phyloP scores from a whole-genome alignment of 2,797 vertebrate genomes.

The Prionace glauca region DNA sequence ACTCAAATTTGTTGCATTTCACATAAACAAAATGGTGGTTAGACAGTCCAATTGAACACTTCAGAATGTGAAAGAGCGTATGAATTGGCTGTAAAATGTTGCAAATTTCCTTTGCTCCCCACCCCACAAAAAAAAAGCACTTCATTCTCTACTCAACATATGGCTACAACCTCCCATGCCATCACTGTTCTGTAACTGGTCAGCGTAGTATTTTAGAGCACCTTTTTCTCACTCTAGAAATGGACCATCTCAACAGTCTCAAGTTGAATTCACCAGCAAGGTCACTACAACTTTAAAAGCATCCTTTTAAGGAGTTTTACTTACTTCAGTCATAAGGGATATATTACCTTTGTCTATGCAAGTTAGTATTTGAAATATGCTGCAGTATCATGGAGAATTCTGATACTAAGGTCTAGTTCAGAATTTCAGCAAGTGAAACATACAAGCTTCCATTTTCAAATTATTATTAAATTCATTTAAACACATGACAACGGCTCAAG shows the following conservation, averaged over 20 bases:
- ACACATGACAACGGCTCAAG: neutral
- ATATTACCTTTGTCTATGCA: neutral
- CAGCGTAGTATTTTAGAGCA: neutral
- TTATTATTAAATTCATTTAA: neutral
- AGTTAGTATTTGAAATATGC: neutral
- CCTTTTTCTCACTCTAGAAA: neutral
- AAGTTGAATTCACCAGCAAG: neutral
- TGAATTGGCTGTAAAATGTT: neutral
- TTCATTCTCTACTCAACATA: neutral
- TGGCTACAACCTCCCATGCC: too few species aligned
- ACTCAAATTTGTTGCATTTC: neutral
- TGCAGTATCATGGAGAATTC: neutral
- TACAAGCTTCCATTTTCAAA: neutral
- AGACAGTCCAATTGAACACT: neutral
- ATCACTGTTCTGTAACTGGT: neutral
- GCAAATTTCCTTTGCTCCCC: neutral
- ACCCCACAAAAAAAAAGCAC: neutral
- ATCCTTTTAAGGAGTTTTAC: neutral
- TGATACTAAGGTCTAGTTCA: neutral
- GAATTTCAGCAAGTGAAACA: neutral
- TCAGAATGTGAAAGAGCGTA: neutral
- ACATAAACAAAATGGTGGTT: neutral
- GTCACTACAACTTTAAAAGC: neutral
- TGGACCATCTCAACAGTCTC: neutral
- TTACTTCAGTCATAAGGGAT: neutral